Conservation (phyloP, 2,113 vertebrate genomes). For the Lucifuga dentata region DNA sequence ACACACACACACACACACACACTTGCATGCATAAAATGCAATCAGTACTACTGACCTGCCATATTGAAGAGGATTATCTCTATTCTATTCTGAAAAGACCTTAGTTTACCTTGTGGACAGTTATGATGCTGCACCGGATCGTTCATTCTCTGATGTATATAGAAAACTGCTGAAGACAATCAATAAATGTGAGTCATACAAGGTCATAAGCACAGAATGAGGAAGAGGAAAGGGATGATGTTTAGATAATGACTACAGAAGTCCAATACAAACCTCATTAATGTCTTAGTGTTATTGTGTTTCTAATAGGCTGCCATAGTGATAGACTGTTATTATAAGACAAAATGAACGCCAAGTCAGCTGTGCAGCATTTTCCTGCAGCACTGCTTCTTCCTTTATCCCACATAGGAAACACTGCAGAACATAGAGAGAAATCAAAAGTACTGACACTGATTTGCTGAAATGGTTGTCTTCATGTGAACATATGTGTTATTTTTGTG, state of each 20-base stretch:
- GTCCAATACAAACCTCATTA: constrained; percentile 68
- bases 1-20: constrained; percentile 6
- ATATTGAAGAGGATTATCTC: too few species aligned
- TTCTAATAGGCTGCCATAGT: constrained; percentile 55
- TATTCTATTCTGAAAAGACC: neutral
- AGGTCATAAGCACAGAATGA: constrained; percentile 37
- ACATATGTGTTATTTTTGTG: neutral
- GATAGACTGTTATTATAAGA: constrained; percentile 41
- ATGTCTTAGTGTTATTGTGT: constrained; percentile 61
- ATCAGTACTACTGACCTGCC: neutral
- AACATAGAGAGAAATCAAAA: constrained; percentile 12
- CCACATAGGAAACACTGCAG: constrained; percentile 8
- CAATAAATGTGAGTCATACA: constrained; percentile 40
- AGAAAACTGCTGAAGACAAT: constrained; percentile 36
- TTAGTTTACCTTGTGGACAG: neutral
- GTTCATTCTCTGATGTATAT: neutral
- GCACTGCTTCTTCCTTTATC: constrained; percentile 14
- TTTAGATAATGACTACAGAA: constrained; percentile 13
- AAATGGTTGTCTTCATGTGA: too few species aligned
- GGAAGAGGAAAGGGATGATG: constrained; percentile 22
- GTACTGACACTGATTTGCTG: neutral
- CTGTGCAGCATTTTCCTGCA: neutral
- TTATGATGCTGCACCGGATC: neutral
- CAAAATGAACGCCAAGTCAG: constrained; percentile 31
- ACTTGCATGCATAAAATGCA: constrained; percentile 13